These are phyloP conservation scores for Natator depressus DNA, from an alignment of 2,113 vertebrate species.

Conservation along the genomic window DNA sequence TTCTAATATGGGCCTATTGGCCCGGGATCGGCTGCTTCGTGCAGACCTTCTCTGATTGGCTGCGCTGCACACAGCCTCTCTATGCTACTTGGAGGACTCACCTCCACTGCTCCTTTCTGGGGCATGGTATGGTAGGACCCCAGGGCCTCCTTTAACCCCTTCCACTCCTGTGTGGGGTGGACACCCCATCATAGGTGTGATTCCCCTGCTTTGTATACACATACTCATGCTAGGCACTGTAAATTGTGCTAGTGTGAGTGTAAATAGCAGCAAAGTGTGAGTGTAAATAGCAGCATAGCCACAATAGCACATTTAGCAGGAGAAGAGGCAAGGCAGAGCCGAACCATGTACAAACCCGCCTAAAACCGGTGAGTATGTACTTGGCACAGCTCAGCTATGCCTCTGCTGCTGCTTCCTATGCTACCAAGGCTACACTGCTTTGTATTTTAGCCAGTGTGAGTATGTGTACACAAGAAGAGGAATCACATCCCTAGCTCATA, in stretches of 20 bases:
- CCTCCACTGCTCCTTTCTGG: too few relatives aligned
- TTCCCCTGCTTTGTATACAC: background rate
- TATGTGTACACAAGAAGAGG: background rate
- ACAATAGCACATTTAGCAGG: background rate
- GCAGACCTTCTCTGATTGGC: too few relatives aligned
- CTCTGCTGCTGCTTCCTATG: background rate
- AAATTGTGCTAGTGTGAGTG: background rate
- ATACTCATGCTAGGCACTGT: background rate
- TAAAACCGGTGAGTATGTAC: background rate
- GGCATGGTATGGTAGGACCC: too few relatives aligned
- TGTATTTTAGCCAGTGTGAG: background rate
- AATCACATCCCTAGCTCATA: background rate
- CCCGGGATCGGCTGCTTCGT: too few relatives aligned
- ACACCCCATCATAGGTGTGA: background rate
- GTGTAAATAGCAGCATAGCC: background rate
- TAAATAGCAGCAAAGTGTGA: background rate
- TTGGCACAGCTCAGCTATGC: background rate
- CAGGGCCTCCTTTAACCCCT: too few relatives aligned
- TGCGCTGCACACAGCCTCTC: too few relatives aligned
- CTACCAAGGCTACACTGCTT: background rate
- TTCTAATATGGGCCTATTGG: too few relatives aligned
- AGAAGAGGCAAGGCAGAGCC: background rate
- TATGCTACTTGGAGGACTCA: too few relatives aligned
- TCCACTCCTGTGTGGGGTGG: too few relatives aligned
- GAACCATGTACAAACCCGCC: background rate